Conservation (phyloP, 2,888 invertebrate genomes). For the Endomychus coccineus region DNA sequence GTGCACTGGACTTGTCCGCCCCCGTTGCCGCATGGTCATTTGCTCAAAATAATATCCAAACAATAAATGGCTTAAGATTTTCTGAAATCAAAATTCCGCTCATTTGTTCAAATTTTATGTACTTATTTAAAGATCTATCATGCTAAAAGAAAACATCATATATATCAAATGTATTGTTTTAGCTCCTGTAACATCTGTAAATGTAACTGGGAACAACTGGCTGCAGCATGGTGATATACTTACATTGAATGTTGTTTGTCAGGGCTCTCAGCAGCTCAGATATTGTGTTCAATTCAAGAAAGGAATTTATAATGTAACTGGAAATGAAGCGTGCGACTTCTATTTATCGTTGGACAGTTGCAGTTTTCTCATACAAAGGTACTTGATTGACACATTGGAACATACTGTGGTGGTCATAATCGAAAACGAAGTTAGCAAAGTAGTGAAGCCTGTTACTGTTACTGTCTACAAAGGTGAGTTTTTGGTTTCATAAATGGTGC, state of each 20-base stretch:
- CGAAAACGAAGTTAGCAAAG: conserved; percentile 66
- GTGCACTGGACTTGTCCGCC: too few species aligned
- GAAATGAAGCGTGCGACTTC: conserved; percentile 64
- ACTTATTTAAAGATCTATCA: conserved; percentile 9
- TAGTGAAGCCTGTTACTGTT: conserved; percentile 62
- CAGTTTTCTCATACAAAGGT: conserved; percentile 58
- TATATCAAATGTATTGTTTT: conserved; percentile 16
- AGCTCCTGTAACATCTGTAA: conserved; percentile 67
- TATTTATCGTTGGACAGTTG: conserved; percentile 45
- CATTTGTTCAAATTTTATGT: not conserved
- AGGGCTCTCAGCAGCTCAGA: conserved; percentile 65
- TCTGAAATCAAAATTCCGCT: conserved; percentile 4
- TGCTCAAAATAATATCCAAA: too few species aligned
- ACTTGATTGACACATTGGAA: conserved; percentile 60
- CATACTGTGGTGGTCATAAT: conserved; percentile 74
- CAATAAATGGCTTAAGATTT: too few species aligned
- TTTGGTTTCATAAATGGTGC: too few species aligned
- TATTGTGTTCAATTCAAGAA: conserved; percentile 60
- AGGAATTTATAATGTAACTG: conserved; percentile 64
- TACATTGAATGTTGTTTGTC: conserved; percentile 61
- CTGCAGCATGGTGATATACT: conserved; percentile 73
- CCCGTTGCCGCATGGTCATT: too few species aligned
- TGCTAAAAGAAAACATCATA: conserved; percentile 1
- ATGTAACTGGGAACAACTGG: conserved; percentile 72
- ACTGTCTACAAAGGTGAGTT: conserved; percentile 75